phyloP scores from a whole-genome alignment of 2,888 invertebrate species.

The Blomia tropicalis region DNA sequence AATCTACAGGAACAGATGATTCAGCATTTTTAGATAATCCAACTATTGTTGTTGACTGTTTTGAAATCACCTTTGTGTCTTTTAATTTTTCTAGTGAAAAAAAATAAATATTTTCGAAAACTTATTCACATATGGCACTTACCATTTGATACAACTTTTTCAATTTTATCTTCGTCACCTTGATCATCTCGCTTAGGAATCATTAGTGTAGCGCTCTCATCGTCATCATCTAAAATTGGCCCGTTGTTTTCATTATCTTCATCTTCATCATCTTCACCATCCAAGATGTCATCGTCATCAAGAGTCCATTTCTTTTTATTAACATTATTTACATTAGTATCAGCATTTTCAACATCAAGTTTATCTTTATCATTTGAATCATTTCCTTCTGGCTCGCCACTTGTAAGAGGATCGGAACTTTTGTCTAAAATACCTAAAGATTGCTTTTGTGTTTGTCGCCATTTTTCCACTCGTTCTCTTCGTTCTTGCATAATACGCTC shows the following conservation, averaged over 20 bases:
- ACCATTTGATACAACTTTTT: constrained; percentile 15
- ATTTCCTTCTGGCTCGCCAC: constrained; percentile 35
- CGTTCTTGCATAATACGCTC: constrained; percentile 91
- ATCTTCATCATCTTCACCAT: constrained; percentile 49
- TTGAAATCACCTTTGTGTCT: background rate
- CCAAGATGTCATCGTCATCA: constrained; percentile 84
- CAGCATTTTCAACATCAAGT: background rate
- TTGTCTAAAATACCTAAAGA: constrained; percentile 38
- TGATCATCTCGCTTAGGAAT: constrained; percentile 25
- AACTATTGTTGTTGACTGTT: background rate
- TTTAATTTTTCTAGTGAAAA: background rate
- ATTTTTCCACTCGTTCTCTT: constrained; percentile 82
- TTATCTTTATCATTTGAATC: constrained; percentile 17
- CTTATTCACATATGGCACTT: background rate
- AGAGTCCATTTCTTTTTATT: constrained; percentile 70
- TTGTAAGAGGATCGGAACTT: constrained; percentile 37
- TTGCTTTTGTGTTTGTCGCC: constrained; percentile 82
- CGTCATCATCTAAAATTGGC: constrained; percentile 19
- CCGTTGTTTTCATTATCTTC: constrained; percentile 31
- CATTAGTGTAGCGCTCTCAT: constrained; percentile 13
- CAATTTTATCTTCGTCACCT: constrained; percentile 30
- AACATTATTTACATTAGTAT: constrained; percentile 22
- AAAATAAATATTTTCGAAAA: background rate
- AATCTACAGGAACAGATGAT: background rate
- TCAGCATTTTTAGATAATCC: background rate